Evolutionary conservation across 2,888 invertebrate genomes (phyloP).

Genomic region (Oscheius sp.): DNA sequence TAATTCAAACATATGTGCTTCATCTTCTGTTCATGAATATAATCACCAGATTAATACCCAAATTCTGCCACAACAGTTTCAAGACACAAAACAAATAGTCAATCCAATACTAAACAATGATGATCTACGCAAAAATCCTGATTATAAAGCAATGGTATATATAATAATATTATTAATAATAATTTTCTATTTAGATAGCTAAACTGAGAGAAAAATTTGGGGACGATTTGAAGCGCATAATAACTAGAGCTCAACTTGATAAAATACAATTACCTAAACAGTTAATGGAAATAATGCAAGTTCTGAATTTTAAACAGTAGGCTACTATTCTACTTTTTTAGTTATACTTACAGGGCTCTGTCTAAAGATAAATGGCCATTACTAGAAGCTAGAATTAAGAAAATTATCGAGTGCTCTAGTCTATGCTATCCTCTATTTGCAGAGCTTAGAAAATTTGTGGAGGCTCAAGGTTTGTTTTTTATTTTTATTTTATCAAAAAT

Average conservation of each 20-base stretch:
- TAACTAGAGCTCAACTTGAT: not conserved
- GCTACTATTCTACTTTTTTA: not conserved
- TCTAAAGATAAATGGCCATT: not conserved
- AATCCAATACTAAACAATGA: too few relatives aligned
- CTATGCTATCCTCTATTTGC: not conserved
- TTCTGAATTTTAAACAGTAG: constrained; percentile 1
- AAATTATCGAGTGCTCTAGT: not conserved
- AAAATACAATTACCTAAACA: not conserved
- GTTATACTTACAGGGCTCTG: not conserved
- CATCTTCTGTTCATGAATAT: too few relatives aligned
- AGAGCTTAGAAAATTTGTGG: not conserved
- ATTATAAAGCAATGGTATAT: constrained; percentile 1
- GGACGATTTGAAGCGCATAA: not conserved
- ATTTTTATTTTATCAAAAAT: too few relatives aligned
- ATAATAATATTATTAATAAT: not conserved
- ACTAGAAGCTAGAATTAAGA: not conserved
- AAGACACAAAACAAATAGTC: too few relatives aligned
- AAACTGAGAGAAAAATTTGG: not conserved
- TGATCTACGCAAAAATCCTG: not conserved
- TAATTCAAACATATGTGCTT: too few relatives aligned
- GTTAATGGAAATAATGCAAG: not conserved
- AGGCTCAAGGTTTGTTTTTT: not conserved
- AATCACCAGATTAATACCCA: too few relatives aligned
- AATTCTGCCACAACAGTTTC: too few relatives aligned
- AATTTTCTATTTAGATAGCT: not conserved